Conservation (phyloP, 2,888 invertebrate species). For the Molanna angustata region DNA sequence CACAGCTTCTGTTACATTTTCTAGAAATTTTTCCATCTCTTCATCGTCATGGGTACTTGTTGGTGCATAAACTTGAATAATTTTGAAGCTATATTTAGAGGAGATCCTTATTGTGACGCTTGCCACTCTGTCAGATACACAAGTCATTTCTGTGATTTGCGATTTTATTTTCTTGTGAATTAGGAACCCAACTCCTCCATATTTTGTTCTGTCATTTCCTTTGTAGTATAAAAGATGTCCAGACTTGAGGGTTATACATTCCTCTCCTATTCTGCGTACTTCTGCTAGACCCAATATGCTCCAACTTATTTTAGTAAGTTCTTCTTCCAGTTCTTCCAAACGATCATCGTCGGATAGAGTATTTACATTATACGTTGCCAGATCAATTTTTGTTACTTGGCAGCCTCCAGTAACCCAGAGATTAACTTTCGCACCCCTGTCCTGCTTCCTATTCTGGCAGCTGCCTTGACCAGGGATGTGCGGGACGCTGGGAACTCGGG, state of each 20-base stretch:
- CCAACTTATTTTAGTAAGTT: too few relatives aligned
- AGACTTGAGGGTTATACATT: neutral
- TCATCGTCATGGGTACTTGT: neutral
- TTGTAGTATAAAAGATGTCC: slow-evolving; percentile 2
- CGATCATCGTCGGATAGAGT: too few relatives aligned
- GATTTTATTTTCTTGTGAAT: slow-evolving; percentile 4
- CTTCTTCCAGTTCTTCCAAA: too few relatives aligned
- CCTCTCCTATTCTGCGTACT: slow-evolving; percentile 2
- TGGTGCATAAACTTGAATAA: neutral
- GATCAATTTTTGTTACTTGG: too few relatives aligned
- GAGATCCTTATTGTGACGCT: neutral
- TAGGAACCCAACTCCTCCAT: slow-evolving; percentile 2
- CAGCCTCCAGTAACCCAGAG: too few relatives aligned
- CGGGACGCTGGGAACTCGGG: too few relatives aligned
- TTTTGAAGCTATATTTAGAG: neutral
- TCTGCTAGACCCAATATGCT: slow-evolving; percentile 5
- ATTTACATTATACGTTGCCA: too few relatives aligned
- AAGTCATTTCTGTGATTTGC: slow-evolving; percentile 1
- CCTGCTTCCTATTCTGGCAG: too few relatives aligned
- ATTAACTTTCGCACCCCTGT: too few relatives aligned
- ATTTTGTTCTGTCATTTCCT: slow-evolving; percentile 3
- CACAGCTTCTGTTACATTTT: neutral
- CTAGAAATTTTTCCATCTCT: neutral
- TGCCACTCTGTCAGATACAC: slow-evolving; percentile 1
- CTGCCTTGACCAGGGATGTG: too few relatives aligned